Base-by-base conservation (phyloP, 2,797 vertebrate genomes). In the Microchirus variegatus region DNA sequence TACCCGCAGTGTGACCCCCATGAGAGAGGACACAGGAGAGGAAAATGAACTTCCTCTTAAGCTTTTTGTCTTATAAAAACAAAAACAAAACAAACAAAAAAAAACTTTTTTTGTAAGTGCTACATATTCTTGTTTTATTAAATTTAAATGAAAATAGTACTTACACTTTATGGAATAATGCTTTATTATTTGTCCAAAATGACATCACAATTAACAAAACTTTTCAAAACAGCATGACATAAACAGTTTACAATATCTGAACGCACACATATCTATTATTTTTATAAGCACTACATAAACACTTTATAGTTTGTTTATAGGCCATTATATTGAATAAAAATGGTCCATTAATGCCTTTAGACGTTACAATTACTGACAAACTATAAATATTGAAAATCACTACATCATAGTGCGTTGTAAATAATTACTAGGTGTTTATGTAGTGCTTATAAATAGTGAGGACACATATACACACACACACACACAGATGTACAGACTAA, bases 1-100 rank as follows among this genome's bases (percentile, higher is more conserved):
- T 69, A 51, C 40, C 75, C 78, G 61, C 13, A 15, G 52, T 48
- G 37, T 77, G 67, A 82, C 65, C 74, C 57, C 31, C 42, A 9
- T 2, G 45, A 65, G 57, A 80, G 47, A 35, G 17, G 52, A 40
- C 1, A 0, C 40, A 3, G 15, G 17, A 19, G 8, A 53, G 6
- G 46, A 15, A 48, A 22, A 58, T 51, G 31, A 2, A n/a, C 18
- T 19, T 22, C 40, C 18, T 55, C 1, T 48, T 37, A 3, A 1
- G 17, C 11, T 40, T 53, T 54, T 61, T 36, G 49, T 19, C 48
- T 13, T n/a, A 9, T 4, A 9, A 31, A 31, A 31, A 31, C 6
- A 15, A 13, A 12, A 41, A 41, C n/a, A n/a, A n/a, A n/a, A n/a
- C n/a, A n/a, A n/a, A n/a, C n/a, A 41, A 5, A 5, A 7, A 4